Conservation (phyloP, 2,888 invertebrate species). For the Drosophila subsilvestris region DNA sequence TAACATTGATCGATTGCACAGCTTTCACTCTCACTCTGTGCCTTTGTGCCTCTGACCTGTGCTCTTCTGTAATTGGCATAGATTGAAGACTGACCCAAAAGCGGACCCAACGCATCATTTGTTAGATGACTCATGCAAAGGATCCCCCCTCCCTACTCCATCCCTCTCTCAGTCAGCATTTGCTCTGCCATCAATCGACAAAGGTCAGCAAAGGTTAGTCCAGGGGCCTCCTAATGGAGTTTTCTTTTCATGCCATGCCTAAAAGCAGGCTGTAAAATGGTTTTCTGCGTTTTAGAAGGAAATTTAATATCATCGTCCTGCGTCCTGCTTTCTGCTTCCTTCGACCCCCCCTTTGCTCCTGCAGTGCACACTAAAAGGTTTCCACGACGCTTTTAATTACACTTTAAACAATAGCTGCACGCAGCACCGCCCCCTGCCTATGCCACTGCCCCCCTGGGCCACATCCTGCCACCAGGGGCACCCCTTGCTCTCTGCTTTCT, state of each 20-base stretch:
- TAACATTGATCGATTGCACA: slow-evolving; percentile 25
- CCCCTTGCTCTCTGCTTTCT: slow-evolving; percentile 14
- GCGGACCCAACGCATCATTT: slow-evolving; percentile 57
- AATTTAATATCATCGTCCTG: slow-evolving; percentile 68
- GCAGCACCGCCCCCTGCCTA: slow-evolving; percentile 11
- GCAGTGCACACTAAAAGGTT: slow-evolving; percentile 71
- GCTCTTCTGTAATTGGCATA: slow-evolving; percentile 41
- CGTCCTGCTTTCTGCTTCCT: background rate
- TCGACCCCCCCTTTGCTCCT: background rate
- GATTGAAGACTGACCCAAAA: slow-evolving; percentile 51
- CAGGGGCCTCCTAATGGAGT: slow-evolving; percentile 42
- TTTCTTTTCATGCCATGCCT: slow-evolving; percentile 56
- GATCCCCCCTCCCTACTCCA: slow-evolving; percentile 1
- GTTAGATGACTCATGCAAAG: slow-evolving; percentile 73
- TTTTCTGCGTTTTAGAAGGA: slow-evolving; percentile 37
- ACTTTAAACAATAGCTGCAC: slow-evolving; percentile 72
- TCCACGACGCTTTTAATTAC: slow-evolving; percentile 75
- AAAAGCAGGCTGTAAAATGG: slow-evolving; percentile 31
- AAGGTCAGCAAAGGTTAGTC: slow-evolving; percentile 70
- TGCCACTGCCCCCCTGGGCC: no score
- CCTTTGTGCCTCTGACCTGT: background rate
- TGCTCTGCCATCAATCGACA: slow-evolving; percentile 55
- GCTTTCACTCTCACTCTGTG: slow-evolving; percentile 8
- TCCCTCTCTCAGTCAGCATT: background rate
- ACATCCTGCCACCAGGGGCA: slow-evolving; percentile 10